Base-by-base conservation (phyloP, 2,888 invertebrate genomes). In the Thera britannica region DNA sequence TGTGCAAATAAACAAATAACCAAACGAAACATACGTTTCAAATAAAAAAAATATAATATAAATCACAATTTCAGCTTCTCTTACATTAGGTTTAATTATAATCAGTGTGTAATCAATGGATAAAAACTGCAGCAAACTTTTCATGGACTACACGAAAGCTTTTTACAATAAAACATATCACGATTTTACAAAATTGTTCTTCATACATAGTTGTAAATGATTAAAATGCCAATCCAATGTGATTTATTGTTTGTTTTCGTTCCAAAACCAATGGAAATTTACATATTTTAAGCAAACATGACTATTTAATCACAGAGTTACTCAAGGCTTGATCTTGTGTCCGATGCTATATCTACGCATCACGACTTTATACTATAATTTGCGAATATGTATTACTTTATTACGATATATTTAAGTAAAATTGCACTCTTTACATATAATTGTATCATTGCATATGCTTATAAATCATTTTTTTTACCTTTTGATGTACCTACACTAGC, bases 61-160 rank as follows among this genome's bases (percentile, higher is more conserved):
- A 55, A 76, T 79, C 77, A 78, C 62, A 72, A 73, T 72, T 73
- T 75, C 35, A 70, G 65, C 68, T 78, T 78, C 72, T 71, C 77
- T 76, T 73, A 68, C 70, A 62, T 66, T 64, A 72, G 3, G 44
- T 8, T 41, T 41, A 41, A 41, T 41, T 9, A 46, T 46, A 46
- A 23, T 23, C 23, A 23, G 23, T 23, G 23, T 23, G 23, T 23
- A 23, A 23, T 23, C 23, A 23, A 23, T 23, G 23, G 23, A 23
- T 23, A 23, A 23, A 23, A 23, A 23, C 23, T 23, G 23, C 23
- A 23, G 23, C 23, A 23, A 23, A 23, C 23, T 23, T 23, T 23
- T 23, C 23, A 23, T 23, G 34, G 58, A 64, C 52, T 36, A 58
- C 5, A 23, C 44, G 46, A 54, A 64, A 44, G 58, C 64, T 51